phyloP scores from a whole-genome alignment of 2,888 invertebrate species.

The Helicoverpa assulta region DNA sequence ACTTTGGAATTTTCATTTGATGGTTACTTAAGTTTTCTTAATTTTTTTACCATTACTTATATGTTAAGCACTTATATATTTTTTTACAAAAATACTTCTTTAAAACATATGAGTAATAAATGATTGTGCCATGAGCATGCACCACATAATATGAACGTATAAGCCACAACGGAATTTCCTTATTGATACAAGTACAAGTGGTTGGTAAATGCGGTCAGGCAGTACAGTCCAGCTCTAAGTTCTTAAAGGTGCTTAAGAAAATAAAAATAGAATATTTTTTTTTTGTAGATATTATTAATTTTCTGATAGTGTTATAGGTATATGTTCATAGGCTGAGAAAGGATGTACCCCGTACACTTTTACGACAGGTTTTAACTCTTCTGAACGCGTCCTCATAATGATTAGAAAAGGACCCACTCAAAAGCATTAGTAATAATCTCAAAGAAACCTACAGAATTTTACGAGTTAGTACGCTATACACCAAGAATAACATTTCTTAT shows the following conservation, averaged over 20 bases:
- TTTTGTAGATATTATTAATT: too few species aligned
- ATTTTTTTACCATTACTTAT: too few species aligned
- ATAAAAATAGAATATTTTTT: too few species aligned
- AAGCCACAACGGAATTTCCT: background rate
- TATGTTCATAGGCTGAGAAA: too few species aligned
- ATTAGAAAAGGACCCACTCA: background rate
- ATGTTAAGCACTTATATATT: too few species aligned
- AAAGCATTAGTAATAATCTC: conserved; percentile 15
- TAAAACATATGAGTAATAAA: background rate
- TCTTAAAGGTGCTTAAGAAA: too few species aligned
- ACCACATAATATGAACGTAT: background rate
- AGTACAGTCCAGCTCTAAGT: too few species aligned
- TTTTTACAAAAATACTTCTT: too few species aligned
- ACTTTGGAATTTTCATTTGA: background rate
- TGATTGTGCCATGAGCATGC: background rate
- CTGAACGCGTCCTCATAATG: background rate
- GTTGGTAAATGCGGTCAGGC: background rate
- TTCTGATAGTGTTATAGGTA: too few species aligned
- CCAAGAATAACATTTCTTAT: conserved; percentile 49
- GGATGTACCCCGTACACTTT: too few species aligned
- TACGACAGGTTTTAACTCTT: background rate
- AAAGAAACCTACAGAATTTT: conserved; percentile 25
- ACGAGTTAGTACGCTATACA: conserved; percentile 39
- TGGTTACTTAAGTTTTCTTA: too few species aligned
- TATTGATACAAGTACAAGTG: background rate